These are phyloP conservation scores for Pelmatolapia mariae DNA, from an alignment of 2,113 vertebrate species.

Conservation along the genomic window DNA sequence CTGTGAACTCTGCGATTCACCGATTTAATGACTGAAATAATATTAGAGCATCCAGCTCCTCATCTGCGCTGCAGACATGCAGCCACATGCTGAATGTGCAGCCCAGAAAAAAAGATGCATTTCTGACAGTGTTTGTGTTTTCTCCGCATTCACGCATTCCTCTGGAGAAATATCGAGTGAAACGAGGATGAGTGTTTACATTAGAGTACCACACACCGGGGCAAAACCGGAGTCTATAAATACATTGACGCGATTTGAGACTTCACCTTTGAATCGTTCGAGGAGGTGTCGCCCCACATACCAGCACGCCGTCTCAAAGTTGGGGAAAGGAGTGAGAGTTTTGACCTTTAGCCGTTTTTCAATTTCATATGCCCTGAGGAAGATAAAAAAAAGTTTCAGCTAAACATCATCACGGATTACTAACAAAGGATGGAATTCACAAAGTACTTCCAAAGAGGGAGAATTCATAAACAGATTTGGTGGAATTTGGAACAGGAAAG, in stretches of 20 bases:
- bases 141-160: constrained; percentile 2
- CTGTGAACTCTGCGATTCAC: constrained; percentile 67
- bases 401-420: not conserved
- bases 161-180: not conserved
- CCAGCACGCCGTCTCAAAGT: constrained; percentile 97
- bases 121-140: constrained; percentile 15
- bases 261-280: constrained; percentile 92
- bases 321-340: constrained; percentile 91
- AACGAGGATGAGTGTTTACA: not conserved
- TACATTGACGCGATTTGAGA: not conserved
- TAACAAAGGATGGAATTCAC: not conserved
- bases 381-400: constrained; percentile 28
- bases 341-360: constrained; percentile 90
- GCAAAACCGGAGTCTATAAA: not conserved
- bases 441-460: not conserved
- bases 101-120: not conserved
- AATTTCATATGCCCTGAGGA: constrained; percentile 93
- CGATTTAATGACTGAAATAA: constrained; percentile 72
- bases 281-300: constrained; percentile 91
- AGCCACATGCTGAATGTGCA: not conserved
- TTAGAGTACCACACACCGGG: not conserved
- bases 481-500: not conserved
- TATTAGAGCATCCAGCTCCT: constrained; percentile 62
- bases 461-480: not conserved
- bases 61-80: constrained; percentile 70